Evolutionary conservation across 2,888 invertebrate species (phyloP).

Genomic region (Cyclophora albipunctata): DNA sequence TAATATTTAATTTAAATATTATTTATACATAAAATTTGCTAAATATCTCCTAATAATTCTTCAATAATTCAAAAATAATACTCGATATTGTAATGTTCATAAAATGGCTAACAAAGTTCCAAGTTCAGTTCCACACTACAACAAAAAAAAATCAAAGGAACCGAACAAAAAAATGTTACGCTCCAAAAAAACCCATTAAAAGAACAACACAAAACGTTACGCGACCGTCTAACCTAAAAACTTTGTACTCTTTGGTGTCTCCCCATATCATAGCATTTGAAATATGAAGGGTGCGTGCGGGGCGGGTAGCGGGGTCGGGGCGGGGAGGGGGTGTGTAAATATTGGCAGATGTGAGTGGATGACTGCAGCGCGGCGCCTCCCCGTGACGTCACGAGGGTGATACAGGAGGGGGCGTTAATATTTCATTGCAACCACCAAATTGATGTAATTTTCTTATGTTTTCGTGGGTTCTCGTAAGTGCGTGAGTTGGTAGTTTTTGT

Average conservation of each 20-base stretch:
- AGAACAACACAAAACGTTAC: slow-evolving; percentile 10
- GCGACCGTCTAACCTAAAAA: slow-evolving; percentile 44
- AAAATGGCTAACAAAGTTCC: too few species aligned
- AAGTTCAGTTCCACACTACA: too few species aligned
- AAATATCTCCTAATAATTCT: too few species aligned
- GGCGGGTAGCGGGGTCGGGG: slow-evolving; percentile 34
- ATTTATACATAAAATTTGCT: too few species aligned
- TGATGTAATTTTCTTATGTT: slow-evolving; percentile 23
- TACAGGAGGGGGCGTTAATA: slow-evolving; percentile 16
- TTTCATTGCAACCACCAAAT: slow-evolving; percentile 20
- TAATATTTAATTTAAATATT: too few species aligned
- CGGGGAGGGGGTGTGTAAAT: slow-evolving; percentile 55
- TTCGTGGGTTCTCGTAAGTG: slow-evolving; percentile 3
- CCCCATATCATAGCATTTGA: slow-evolving; percentile 64
- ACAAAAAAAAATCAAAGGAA: not conserved
- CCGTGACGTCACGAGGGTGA: slow-evolving; percentile 48
- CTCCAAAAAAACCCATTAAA: too few species aligned
- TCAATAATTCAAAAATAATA: too few species aligned
- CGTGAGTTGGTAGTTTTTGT: too few species aligned
- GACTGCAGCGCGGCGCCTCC: slow-evolving; percentile 61
- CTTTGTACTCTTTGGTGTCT: slow-evolving; percentile 64
- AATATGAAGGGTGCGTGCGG: slow-evolving; percentile 67
- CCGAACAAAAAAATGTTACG: not conserved
- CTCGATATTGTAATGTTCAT: too few species aligned
- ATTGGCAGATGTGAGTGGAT: slow-evolving; percentile 81